Evolutionary conservation across 2,797 vertebrate species (phyloP).

Genomic region (Morelia viridis): DNA sequence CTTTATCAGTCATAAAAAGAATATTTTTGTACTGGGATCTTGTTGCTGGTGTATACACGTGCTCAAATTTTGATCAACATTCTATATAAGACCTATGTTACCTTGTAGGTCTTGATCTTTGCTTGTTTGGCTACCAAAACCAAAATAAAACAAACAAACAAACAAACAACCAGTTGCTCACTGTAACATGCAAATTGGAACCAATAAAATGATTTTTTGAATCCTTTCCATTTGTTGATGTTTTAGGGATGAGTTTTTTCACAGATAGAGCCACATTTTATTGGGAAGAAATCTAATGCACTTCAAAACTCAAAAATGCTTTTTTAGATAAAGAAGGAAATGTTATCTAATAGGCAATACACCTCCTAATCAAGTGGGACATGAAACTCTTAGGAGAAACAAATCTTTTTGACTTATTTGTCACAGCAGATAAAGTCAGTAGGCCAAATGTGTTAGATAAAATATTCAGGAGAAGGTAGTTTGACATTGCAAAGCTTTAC

Average conservation of each 20-base stretch:
- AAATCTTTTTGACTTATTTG: background rate
- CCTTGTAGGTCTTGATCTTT: background rate
- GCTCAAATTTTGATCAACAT: background rate
- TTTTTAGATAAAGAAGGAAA: background rate
- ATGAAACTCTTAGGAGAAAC: background rate
- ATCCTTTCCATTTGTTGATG: too few species aligned
- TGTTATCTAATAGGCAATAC: background rate
- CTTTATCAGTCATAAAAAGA: background rate
- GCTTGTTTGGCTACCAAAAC: background rate
- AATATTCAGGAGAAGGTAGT: background rate
- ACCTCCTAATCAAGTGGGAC: background rate
- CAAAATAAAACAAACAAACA: background rate
- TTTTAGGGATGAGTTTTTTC: too few species aligned
- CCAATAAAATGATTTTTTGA: background rate
- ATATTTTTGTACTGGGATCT: background rate
- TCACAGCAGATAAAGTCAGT: background rate
- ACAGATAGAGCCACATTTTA: too few species aligned
- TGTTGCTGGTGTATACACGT: background rate
- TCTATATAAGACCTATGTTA: background rate
- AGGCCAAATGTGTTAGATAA: background rate
- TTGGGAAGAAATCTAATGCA: background rate
- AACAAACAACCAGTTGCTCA: background rate
- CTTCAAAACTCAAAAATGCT: background rate
- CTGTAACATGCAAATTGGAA: background rate
- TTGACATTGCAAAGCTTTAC: background rate